These are phyloP conservation scores for Trachelus iudaicus DNA, from an alignment of 2,888 invertebrate species.

Conservation along the genomic window DNA sequence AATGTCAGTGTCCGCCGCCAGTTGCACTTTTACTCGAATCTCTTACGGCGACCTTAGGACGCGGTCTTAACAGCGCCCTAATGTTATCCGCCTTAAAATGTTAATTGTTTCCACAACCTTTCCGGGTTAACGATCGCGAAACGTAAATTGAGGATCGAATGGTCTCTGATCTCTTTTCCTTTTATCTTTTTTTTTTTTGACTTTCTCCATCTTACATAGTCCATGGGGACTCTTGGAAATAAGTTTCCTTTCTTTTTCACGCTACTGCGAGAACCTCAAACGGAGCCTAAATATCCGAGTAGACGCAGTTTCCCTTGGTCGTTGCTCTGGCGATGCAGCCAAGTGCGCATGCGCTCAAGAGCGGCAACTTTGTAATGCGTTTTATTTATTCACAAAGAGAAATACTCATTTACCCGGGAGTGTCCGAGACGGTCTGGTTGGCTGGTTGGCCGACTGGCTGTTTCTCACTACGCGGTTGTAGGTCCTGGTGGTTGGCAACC, in stretches of 20 bases:
- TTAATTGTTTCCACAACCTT: constrained; percentile 1
- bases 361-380: constrained; percentile 58
- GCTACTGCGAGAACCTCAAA: neutral
- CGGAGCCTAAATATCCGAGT: neutral
- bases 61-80: neutral
- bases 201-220: neutral
- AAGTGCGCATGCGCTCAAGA: neutral
- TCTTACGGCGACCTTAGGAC: too few species aligned
- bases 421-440: constrained; percentile 28
- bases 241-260: neutral
- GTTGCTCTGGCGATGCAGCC: neutral
- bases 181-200: too few species aligned
- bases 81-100: neutral
- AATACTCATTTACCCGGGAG: constrained; percentile 58
- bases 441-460: neutral
- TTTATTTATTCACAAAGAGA: constrained; percentile 66
- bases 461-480: neutral
- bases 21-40: neutral
- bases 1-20: neutral
- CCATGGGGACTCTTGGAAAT: neutral
- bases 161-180: too few species aligned
- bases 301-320: neutral
- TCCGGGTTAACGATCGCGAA: neutral
- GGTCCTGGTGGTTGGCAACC: neutral
- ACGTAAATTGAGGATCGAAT: neutral